These are phyloP conservation scores for Ctenopoma kingsleyae DNA, from an alignment of 2,797 vertebrate species.

Conservation along the genomic window DNA sequence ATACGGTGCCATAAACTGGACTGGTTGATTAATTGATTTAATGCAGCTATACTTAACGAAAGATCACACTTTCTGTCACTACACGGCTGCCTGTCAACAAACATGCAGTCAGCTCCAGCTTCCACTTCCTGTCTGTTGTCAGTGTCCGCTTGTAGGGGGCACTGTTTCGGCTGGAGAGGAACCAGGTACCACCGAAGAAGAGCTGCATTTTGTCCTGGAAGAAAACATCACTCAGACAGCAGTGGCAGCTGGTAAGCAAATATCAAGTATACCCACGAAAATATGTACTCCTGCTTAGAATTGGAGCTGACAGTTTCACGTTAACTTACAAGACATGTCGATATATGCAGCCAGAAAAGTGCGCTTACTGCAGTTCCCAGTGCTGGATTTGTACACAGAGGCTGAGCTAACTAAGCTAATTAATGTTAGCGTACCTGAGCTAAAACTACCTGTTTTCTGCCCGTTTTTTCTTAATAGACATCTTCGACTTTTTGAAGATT, in stretches of 20 bases:
- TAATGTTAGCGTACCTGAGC: conserved; percentile 53
- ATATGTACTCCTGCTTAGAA: neutral
- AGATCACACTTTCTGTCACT: neutral
- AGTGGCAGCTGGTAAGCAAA: conserved; percentile 43
- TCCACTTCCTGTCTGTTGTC: conserved; percentile 55
- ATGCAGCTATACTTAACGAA: neutral
- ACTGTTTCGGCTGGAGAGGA: conserved; percentile 5
- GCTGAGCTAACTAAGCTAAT: conserved; percentile 52
- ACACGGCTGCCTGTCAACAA: conserved; percentile 2
- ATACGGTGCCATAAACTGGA: neutral
- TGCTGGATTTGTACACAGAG: neutral
- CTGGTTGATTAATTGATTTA: neutral
- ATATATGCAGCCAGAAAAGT: too few species aligned
- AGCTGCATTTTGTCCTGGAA: conserved; percentile 23
- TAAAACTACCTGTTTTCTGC: neutral
- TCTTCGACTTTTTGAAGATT: rapidly evolving
- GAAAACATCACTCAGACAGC: conserved; percentile 32
- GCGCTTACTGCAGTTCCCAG: neutral
- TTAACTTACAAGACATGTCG: neutral
- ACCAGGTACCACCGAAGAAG: conserved; percentile 53
- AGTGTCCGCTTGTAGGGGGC: conserved; percentile 27
- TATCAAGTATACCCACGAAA: neutral
- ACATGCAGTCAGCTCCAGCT: neutral
- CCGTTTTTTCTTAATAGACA: neutral
- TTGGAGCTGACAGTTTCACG: rapidly evolving